phyloP scores from a whole-genome alignment of 2,797 vertebrate species.

The Coccyzus lansbergi region DNA sequence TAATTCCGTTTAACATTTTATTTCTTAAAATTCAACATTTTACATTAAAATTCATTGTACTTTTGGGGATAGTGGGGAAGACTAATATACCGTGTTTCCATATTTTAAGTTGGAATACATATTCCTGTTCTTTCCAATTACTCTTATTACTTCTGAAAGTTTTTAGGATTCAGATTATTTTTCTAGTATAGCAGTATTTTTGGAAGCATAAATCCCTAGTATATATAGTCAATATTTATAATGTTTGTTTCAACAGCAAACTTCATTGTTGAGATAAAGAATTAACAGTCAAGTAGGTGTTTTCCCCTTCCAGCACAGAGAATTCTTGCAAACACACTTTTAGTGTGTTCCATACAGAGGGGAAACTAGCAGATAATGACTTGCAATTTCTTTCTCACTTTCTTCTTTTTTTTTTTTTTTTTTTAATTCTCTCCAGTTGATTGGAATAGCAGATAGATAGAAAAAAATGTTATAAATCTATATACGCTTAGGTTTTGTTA shows the following conservation, averaged over 20 bases:
- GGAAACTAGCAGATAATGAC: background rate
- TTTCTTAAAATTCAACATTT: background rate
- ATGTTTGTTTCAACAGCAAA: background rate
- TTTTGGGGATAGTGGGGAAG: background rate
- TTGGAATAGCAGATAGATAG: background rate
- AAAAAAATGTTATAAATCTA: background rate
- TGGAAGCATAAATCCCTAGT: background rate
- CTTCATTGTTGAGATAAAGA: background rate
- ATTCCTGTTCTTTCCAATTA: background rate
- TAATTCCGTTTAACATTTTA: background rate
- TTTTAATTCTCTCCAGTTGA: background rate
- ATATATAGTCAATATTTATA: background rate
- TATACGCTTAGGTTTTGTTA: background rate
- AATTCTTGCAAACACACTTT: background rate
- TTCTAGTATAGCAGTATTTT: background rate
- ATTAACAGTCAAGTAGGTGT: background rate
- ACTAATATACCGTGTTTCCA: background rate
- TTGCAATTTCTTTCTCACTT: background rate
- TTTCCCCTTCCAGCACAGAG: background rate
- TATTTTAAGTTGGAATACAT: background rate
- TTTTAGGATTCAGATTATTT: background rate
- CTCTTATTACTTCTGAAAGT: background rate
- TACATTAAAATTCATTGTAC: background rate
- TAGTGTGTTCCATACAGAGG: background rate
- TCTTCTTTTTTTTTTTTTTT: background rate